Evolutionary conservation across 2,113 vertebrate genomes (phyloP), one percentile per base, ranked within the genome.

Genomic region (Artemisiospiza belli): DNA sequence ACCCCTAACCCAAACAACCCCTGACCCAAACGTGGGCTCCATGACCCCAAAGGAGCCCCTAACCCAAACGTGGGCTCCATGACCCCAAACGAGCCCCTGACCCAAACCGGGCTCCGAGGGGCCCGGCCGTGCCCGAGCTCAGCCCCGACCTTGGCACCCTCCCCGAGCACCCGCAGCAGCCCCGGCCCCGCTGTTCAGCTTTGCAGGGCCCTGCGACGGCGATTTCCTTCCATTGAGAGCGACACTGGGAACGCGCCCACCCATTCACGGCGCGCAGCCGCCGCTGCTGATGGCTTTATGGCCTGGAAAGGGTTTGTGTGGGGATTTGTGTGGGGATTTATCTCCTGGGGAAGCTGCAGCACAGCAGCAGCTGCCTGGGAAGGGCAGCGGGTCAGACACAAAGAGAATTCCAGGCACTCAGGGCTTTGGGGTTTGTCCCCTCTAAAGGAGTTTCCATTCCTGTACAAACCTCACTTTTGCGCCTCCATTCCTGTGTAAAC

Each of bases 221-320:
- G 52, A 70, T 89, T 95, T 95, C 92, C 92, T 89, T 20, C 78
- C 69, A 94, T 91, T 94, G 85, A 81, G 58, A 0, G 17, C 27
- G 0, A 5, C 1, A 6, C 11, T 61, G 87, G 92, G 87, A 64
- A 17, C 0, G 73, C 5, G 77, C 77, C 80, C 90, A 37, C 28
- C 76, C 84, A 22, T 59, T 89, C 49, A 54, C 1, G 15, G 70
- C 5, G 54, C 0, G 0, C 5, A 73, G 82, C 21, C 39, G 21
- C 33, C 41, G 41, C 41, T 17, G 68, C 68, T 28, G 31, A 25
- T 28, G 75, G 41, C 39, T 80, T 41, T 14, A 43, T 2, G 1
- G 47, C 66, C 57, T 15, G 55, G 39, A 83, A 68, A 82, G 23
- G 9, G 33, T 41, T 41, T 14, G 41, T 41, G 41, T 6, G 41